Evolutionary conservation across 2,797 vertebrate genomes (phyloP), one percentile per base, ranked within the genome.

Genomic region (Eulemur rubriventer): DNA sequence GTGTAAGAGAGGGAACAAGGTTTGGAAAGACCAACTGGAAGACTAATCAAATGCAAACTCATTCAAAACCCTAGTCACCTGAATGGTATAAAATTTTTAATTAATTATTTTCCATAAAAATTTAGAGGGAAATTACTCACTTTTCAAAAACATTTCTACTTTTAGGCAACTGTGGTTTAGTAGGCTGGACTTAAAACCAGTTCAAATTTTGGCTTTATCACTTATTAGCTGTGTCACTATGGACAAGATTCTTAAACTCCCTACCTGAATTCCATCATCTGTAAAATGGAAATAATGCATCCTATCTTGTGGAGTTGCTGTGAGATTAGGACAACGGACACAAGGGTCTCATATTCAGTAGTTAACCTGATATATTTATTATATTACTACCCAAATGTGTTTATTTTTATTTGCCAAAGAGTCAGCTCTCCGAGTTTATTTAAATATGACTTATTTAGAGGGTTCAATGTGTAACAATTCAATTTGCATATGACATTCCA

Each of bases 371-470:
- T 87, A 84, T 91, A 33, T 80, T 63, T 91, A 33, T 80, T 63
- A 48, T 91, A 63, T 65, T 82, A 30, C 85, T 89, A 87, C 75
- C 75, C 43, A 79, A 91, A 57, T 81, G 48, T 90, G 92, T 95
- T 83, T 72, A 87, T 94, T 87, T 92, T 94, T 83, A 79, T 83
- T 92, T 96, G 55, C 35, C 59, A 48, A 79, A 83, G 48, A 87
- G 57, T 89, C 35, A 78, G 41, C 6, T 89, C 55, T 89, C 87
- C 18, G 8, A 57, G 20, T 84, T 1, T 61, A 72, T 84, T 97
- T 90, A 88, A 96, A 83, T 89, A 82, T 67, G 35, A 69, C 48
- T 92, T 90, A 78, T 65, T 84, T 91, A 94, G 13, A 41, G 26
- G 79, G 24, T 59, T 69, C 57, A 52, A 93, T 13, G n/a, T 91